Evolutionary conservation across 2,113 vertebrate species (phyloP).

Genomic region (Phoxinus phoxinus): DNA sequence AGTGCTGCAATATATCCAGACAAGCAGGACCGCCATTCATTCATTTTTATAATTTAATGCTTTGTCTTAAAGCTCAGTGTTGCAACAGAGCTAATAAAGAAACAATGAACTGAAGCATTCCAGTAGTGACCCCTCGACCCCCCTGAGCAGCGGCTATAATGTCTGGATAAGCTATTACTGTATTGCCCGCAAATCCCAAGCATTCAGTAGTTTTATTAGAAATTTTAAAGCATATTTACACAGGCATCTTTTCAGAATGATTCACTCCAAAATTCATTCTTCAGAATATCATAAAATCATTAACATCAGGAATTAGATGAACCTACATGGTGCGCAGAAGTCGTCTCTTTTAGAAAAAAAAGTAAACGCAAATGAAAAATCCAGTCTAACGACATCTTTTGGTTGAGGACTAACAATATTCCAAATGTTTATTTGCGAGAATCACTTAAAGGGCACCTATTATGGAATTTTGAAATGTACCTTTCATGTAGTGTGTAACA

Average conservation of each 20-base stretch:
- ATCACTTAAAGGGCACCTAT: no score
- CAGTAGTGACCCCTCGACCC: background rate
- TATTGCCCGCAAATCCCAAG: conserved; percentile 45
- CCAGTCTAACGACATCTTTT: background rate
- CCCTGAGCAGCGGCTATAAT: conserved; percentile 18
- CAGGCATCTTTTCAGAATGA: background rate
- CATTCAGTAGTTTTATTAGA: conserved; percentile 34
- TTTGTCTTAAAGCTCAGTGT: background rate
- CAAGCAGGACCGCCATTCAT: background rate
- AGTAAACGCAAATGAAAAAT: background rate
- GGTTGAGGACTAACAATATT: background rate
- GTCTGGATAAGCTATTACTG: conserved; percentile 52
- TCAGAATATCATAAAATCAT: background rate
- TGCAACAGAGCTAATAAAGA: background rate
- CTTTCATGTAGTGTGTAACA: no score
- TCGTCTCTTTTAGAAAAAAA: background rate
- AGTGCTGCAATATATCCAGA: background rate
- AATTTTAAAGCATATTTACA: background rate
- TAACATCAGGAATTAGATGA: background rate
- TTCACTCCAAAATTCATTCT: background rate
- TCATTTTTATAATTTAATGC: background rate
- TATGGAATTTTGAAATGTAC: no score
- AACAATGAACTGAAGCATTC: background rate
- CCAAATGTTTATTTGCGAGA: background rate
- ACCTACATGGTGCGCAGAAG: background rate